phyloP scores from a whole-genome alignment of 53 echinoderm and acorn worm species.

The Paracentrotus lividus region DNA sequence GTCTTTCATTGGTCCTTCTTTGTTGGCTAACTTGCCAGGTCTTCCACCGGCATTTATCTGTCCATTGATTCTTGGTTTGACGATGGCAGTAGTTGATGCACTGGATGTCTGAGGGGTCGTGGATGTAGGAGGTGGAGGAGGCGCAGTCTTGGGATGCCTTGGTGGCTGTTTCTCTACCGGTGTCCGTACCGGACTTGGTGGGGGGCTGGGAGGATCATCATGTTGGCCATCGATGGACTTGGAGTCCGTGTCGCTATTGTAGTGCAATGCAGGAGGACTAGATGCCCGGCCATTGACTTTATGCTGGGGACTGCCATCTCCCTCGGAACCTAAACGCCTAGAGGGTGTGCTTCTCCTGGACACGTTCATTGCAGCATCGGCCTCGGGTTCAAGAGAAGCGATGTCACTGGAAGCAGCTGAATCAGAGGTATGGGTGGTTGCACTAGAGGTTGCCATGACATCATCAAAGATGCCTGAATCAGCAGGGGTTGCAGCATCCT shows the following conservation, averaged over 20 bases:
- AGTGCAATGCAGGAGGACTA: slow-evolving; percentile 63
- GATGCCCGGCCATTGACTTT: slow-evolving; percentile 56
- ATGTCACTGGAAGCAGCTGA: slow-evolving; percentile 78
- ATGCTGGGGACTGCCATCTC: slow-evolving; percentile 64
- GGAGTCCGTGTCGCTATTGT: slow-evolving; percentile 78
- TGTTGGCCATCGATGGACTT: slow-evolving; percentile 74
- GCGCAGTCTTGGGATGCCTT: slow-evolving; percentile 65
- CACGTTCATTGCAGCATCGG: slow-evolving; percentile 77
- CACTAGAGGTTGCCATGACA: slow-evolving; percentile 74
- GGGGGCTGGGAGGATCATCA: slow-evolving; percentile 69
- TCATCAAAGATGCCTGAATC: slow-evolving; percentile 86
- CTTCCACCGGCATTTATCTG: slow-evolving; percentile 49
- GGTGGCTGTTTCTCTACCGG: slow-evolving; percentile 49
- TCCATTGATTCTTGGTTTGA: slow-evolving; percentile 62
- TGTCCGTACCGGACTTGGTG: slow-evolving; percentile 52
- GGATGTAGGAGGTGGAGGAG: slow-evolving; percentile 55
- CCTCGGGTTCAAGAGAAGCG: slow-evolving; percentile 83
- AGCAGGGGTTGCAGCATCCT: slow-evolving; percentile 82
- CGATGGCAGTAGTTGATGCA: not conserved
- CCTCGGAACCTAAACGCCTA: slow-evolving; percentile 63
- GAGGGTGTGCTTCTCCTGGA: slow-evolving; percentile 70
- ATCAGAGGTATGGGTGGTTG: slow-evolving; percentile 77
- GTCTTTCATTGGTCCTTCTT: slow-evolving; percentile 62
- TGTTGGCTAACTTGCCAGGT: slow-evolving; percentile 61
- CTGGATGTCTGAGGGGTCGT: not conserved